Base-by-base conservation (phyloP, 1,140 invertebrate genomes). In the Planococcus citri region DNA sequence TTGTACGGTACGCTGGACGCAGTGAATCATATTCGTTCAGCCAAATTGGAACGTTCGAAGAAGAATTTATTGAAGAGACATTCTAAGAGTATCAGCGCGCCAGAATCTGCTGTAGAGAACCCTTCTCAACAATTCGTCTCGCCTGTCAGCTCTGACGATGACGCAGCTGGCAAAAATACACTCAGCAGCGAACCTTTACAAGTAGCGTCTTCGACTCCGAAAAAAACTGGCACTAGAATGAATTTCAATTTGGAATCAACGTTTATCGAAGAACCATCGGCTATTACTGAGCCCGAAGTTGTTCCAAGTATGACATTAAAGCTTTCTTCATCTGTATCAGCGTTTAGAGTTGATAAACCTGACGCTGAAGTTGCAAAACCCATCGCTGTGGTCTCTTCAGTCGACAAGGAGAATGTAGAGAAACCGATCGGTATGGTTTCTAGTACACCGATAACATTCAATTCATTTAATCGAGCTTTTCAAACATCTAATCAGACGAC, bases 61-160 rank as follows among this genome's bases (percentile, higher is more conserved):
- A 64, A 64, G 24, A 64, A 64, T 4, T 64, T 21, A 12, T 64
- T 64, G 17, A 64, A 24, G 3, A 24, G 10, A 9, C 60, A 24
- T 6, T 64, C 60, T 25, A 64, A 64, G 17, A 64, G 25, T 64
- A 27, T 21, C 20, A 25, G 20, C 60, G 10, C 17, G 3, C 10
- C 60, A 14, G 60, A 64, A 64, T 22, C 12, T 3, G 20, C 17
- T 17, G 12, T 6, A 24, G 20, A 4, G 60, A 64, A 64, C n/a
- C n/a, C n/a, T n/a, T n/a, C n/a, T n/a, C 25, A 25, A 27, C 60
- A 64, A 20, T 21, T 25, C 8, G 17, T 64, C 17, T 64, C 25
- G 22, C 60, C 60, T 4, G 60, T 64, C 20, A 64, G 60, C 25
- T 64, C 60, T 25, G 60, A 64, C 25, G 60, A 27, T 25, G 60